Conservation (phyloP, 2,113 vertebrate genomes). For the Empidonax traillii region DNA sequence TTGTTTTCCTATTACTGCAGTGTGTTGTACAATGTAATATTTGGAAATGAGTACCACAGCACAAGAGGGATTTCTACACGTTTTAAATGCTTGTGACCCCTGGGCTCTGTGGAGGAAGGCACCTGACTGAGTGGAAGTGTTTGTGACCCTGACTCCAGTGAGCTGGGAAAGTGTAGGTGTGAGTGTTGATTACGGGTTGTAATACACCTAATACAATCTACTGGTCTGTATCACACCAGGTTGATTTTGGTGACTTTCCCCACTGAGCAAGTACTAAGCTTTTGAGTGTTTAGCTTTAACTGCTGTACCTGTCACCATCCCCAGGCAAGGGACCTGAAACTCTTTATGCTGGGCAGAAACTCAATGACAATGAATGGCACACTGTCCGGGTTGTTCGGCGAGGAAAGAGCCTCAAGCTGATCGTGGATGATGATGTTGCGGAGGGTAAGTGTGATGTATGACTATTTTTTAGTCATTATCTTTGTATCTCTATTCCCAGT, state of each 20-base stretch:
- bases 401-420: slow-evolving; percentile 92
- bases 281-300: slow-evolving; percentile 24
- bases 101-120: not conserved
- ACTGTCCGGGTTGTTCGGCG: slow-evolving; percentile 90
- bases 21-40: not conserved
- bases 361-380: slow-evolving; percentile 98
- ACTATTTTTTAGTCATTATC: not conserved
- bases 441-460: slow-evolving; percentile 80
- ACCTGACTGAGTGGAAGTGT: not conserved
- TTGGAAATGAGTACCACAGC: not conserved
- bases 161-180: not conserved
- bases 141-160: not conserved
- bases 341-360: slow-evolving; percentile 94
- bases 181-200: not conserved
- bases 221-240: slow-evolving; percentile 57
- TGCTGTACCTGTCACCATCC: slow-evolving; percentile 37
- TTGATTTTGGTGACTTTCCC: slow-evolving; percentile 61
- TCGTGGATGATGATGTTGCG: slow-evolving; percentile 92
- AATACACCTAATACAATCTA: not conserved
- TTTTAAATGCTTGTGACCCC: not conserved
- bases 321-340: slow-evolving; percentile 97
- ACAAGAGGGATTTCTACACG: not conserved
- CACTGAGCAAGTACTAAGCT: not conserved
- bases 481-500: not conserved
- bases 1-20: not conserved